These are phyloP conservation scores for Procambarus clarkii DNA, from an alignment of 1,140 invertebrate species.

Conservation along the genomic window DNA sequence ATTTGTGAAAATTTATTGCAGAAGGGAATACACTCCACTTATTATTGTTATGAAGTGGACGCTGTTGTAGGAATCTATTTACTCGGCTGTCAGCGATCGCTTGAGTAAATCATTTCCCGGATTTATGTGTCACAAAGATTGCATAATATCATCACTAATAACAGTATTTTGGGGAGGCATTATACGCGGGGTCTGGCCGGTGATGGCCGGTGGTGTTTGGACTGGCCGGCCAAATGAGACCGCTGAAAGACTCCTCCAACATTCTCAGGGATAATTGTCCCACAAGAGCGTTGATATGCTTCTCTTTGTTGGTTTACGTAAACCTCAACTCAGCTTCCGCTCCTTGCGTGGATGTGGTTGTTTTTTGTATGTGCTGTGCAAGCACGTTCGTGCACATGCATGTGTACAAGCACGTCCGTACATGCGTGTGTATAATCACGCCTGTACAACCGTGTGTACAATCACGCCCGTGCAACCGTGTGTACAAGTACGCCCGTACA, in stretches of 20 bases:
- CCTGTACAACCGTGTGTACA: neutral
- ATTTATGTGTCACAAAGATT: conserved; percentile 45
- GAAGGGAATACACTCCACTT: neutral
- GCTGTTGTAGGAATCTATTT: neutral
- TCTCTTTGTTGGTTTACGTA: neutral
- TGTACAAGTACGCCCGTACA: too few relatives aligned
- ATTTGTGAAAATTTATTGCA: conserved; percentile 31
- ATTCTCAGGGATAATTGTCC: neutral
- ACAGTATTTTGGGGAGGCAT: conserved; percentile 31
- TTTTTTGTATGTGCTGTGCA: too few relatives aligned
- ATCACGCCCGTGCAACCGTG: too few relatives aligned
- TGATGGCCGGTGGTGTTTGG: neutral
- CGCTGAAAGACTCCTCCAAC: neutral
- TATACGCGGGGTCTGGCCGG: neutral
- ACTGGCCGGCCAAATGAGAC: neutral
- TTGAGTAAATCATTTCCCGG: conserved; percentile 15
- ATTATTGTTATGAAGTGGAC: neutral
- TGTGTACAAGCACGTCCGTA: neutral
- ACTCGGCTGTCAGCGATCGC: conserved; percentile 2
- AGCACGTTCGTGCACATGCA: too few relatives aligned
- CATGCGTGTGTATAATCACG: neutral
- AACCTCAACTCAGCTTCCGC: neutral
- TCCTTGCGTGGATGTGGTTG: neutral
- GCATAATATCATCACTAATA: conserved; percentile 40
- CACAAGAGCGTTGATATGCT: neutral